Evolutionary conservation across 2,888 invertebrate genomes (phyloP), one percentile per base, ranked within the genome.

Genomic region (Acronicta leporina): DNA sequence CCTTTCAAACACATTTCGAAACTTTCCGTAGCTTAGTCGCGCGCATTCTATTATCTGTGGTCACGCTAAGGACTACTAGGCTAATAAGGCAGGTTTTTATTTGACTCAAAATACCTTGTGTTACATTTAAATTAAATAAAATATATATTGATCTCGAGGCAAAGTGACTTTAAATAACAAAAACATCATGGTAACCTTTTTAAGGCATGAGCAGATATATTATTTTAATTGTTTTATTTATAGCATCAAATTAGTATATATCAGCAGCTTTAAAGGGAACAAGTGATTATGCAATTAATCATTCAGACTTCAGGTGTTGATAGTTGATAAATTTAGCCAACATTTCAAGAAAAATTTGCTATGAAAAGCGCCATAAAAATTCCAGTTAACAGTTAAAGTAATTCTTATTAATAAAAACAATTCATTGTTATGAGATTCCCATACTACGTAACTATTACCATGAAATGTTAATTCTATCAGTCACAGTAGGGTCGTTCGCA

Each of bases 381-480:
- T 63, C 63, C 14, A 57, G 50, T 53, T 61, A 73, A 74, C 76
- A 76, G 76, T 69, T 73, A 58, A 45, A 45, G 63, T 33, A 35
- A 61, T 67, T 61, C 50, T 27, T 64, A 63, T 50, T 62, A 76
- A 73, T 56, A 75, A 76, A 63, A 73, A 73, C 62, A 62, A 73
- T 67, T 73, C 54, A 75, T 56, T 68, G 62, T 58, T 61, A 25
- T 42, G 15, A 73, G 44, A 50, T 76, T 75, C 76, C 58, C 73
- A 75, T 58, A 57, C 58, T 47, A 62, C 60, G 59, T 73, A 68
- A 75, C 49, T 48, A 59, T 68, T 69, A 69, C 59, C 76, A 69
- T 73, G 66, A 67, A 73, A 76, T 75, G 60, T 63, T 59, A 75
- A 75, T 75, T 63, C 63, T 58, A 69, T 75, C 63, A 56, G 74